phyloP scores from a whole-genome alignment of 1,140 invertebrate genomes.

The Zaprionus vittiger region DNA sequence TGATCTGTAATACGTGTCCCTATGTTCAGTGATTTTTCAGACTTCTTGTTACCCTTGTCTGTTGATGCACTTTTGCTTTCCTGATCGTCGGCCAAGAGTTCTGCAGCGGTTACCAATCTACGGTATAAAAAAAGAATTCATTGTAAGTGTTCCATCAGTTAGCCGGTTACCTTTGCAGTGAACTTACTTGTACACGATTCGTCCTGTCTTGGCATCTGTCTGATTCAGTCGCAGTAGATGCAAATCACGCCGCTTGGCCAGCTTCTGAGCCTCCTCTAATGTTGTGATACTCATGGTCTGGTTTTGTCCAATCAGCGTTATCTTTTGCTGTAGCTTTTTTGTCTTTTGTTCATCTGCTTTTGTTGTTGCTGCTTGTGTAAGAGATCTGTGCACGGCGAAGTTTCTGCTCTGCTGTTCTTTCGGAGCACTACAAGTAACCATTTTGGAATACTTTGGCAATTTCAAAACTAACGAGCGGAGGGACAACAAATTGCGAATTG shows the following conservation, averaged over 20 bases:
- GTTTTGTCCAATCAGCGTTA: constrained; percentile 85
- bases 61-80: constrained; percentile 6
- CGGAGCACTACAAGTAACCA: not conserved
- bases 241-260: constrained; percentile 86
- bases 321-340: constrained; percentile 69
- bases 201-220: constrained; percentile 86
- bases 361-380: constrained; percentile 46
- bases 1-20: constrained; percentile 87
- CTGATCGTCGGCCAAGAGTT: constrained; percentile 67
- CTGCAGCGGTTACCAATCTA: constrained; percentile 66
- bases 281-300: constrained; percentile 85
- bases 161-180: not conserved
- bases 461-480: constrained; percentile 23
- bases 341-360: constrained; percentile 36
- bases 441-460: constrained; percentile 10
- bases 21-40: constrained; percentile 87
- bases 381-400: constrained; percentile 28
- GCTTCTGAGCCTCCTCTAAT: constrained; percentile 86
- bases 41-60: constrained; percentile 52
- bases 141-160: not conserved
- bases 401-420: constrained; percentile 22
- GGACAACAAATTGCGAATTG: constrained; percentile 37
- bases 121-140: not conserved
- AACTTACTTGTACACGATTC: constrained; percentile 86
- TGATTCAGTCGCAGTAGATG: constrained; percentile 88